Evolutionary conservation across 1,140 invertebrate species (phyloP).

Genomic region (Andrena cerasifolii): DNA sequence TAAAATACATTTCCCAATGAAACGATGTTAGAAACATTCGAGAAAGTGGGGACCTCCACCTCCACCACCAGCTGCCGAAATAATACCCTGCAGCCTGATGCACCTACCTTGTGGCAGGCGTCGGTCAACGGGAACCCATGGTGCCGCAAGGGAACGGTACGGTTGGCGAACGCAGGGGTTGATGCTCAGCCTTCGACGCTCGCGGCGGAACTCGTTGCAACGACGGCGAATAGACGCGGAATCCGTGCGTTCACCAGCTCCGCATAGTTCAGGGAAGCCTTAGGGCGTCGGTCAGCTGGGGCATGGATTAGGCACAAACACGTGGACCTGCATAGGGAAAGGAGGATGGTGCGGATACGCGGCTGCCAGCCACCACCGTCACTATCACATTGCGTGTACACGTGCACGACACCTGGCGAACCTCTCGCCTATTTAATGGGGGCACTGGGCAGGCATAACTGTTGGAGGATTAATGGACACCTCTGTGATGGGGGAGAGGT

Average conservation of each 20-base stretch:
- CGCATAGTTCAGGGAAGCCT: constrained; percentile 47
- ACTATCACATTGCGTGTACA: constrained; percentile 42
- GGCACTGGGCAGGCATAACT: too few species aligned
- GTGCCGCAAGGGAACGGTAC: too few species aligned
- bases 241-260: constrained; percentile 30
- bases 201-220: neutral
- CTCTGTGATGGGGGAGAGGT: too few species aligned
- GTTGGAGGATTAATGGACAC: too few species aligned
- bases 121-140: constrained; percentile 1
- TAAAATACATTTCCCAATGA: too few species aligned
- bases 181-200: neutral
- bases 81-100: too few species aligned
- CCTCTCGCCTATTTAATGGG: neutral
- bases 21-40: too few species aligned
- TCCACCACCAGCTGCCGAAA: too few species aligned
- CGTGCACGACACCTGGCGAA: constrained; percentile 15
- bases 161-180: too few species aligned
- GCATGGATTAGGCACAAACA: constrained; percentile 58
- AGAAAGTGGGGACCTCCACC: too few species aligned
- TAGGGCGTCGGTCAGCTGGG: constrained; percentile 47
- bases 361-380: neutral
- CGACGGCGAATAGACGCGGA: neutral
- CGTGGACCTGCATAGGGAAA: constrained; percentile 20
- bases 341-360: neutral
- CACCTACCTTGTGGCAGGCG: neutral